Conservation (phyloP, 2,113 vertebrate species). For the Pitta sordida region DNA sequence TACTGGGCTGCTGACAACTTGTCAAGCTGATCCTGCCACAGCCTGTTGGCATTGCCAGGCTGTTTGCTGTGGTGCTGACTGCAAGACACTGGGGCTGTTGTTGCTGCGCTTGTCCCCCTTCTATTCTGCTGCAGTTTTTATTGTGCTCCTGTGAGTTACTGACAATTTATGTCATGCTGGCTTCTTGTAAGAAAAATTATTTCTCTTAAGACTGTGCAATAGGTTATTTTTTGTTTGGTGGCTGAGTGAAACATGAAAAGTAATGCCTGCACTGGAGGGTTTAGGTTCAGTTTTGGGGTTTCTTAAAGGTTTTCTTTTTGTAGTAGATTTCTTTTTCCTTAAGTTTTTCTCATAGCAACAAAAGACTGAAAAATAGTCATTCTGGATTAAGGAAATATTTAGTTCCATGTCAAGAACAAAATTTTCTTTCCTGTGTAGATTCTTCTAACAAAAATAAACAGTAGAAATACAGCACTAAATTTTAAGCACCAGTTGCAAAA, state of each 20-base stretch:
- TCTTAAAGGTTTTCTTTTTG: neutral
- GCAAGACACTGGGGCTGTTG: neutral
- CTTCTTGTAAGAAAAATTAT: neutral
- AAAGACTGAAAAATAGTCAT: neutral
- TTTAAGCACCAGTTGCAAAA: neutral
- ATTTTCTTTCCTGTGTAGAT: neutral
- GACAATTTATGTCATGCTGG: neutral
- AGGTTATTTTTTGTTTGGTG: neutral
- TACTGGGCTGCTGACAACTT: neutral
- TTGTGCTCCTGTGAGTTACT: neutral
- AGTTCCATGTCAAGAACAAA: neutral
- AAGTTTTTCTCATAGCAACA: neutral
- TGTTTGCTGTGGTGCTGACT: neutral
- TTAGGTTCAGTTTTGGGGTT: neutral
- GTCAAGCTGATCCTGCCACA: neutral
- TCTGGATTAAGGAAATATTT: neutral
- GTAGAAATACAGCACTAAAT: neutral
- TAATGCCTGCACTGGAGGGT: neutral
- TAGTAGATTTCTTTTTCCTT: neutral
- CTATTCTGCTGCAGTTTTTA: neutral
- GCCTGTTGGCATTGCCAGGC: neutral
- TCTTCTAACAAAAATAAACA: neutral
- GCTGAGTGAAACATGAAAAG: neutral
- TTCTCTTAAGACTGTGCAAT: neutral
- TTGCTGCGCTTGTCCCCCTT: neutral